Percentiles rank a stretch among this genome's conserved stretches.
phyloP scores from a whole-genome alignment of 2,888 invertebrate genomes.

The Nowickia ferox region DNA sequence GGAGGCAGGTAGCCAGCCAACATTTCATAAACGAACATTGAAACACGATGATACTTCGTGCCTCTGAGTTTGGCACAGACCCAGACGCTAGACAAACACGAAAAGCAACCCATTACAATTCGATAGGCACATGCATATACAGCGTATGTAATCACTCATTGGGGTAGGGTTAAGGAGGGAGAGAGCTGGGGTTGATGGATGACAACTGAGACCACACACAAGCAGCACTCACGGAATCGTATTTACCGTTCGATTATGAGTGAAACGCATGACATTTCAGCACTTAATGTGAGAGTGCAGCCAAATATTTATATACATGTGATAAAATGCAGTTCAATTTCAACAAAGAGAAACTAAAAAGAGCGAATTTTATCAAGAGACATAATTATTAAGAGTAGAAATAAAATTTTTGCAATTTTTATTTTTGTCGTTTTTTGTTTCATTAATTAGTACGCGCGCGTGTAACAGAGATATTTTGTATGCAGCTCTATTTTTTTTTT shows the following conservation, averaged over 20 bases:
- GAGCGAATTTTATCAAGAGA: constrained; percentile 46
- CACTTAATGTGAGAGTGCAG: constrained; percentile 26
- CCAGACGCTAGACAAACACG: constrained; percentile 68
- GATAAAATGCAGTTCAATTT: constrained; percentile 11
- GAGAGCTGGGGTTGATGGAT: neutral
- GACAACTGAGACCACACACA: constrained; percentile 49
- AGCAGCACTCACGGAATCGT: constrained; percentile 8
- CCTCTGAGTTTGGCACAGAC: constrained; percentile 61
- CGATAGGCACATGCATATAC: neutral
- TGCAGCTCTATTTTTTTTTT: neutral
- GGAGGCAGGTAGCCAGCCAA: neutral
- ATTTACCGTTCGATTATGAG: constrained; percentile 51
- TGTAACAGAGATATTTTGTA: constrained; percentile 40
- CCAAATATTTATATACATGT: neutral
- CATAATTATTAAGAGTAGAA: neutral
- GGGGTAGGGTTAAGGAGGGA: neutral
- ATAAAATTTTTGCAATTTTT: neutral
- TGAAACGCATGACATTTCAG: constrained; percentile 61
- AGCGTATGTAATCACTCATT: neutral
- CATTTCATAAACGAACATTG: constrained; percentile 46
- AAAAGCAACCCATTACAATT: constrained; percentile 5
- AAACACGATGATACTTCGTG: constrained; percentile 61
- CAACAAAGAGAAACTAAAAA: constrained; percentile 46
- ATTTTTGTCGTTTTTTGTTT: neutral
- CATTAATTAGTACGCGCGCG: constrained; percentile 68